Evolutionary conservation across 23 tunicate species (phyloP).

Genomic region (Ciona savignyi): DNA sequence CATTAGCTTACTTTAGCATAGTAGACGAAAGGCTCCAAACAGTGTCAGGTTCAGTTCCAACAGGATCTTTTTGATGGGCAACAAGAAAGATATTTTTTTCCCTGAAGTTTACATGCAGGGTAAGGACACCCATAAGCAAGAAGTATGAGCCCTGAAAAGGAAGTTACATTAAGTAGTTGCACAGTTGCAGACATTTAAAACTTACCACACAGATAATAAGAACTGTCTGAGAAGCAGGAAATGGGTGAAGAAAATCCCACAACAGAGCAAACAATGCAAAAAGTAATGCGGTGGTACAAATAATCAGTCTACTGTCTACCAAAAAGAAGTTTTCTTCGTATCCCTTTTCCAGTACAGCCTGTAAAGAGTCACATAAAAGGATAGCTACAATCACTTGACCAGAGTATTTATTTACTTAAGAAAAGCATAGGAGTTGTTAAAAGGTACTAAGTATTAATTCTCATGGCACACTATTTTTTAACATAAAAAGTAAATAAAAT

Average conservation of each 20-base stretch:
- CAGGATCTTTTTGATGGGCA: constrained; percentile 77
- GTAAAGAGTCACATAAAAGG: neutral
- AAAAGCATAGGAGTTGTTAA: no score
- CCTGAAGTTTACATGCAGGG: constrained; percentile 46
- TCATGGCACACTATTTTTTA: no score
- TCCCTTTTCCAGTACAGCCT: constrained; percentile 64
- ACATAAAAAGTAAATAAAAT: no score
- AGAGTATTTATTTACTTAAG: no score
- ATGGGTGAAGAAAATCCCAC: constrained; percentile 89
- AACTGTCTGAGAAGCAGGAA: constrained; percentile 79
- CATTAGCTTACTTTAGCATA: neutral
- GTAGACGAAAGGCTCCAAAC: constrained; percentile 86
- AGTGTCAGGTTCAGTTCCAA: constrained; percentile 82
- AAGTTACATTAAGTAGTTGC: neutral
- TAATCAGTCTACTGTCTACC: constrained; percentile 64
- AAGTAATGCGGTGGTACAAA: constrained; percentile 72
- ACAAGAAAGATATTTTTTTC: constrained; percentile 81
- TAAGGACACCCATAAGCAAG: constrained; percentile 76
- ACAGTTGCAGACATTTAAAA: no score
- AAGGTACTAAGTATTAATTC: no score
- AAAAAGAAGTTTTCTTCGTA: constrained; percentile 72
- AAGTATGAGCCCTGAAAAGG: constrained; percentile 57
- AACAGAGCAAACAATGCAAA: constrained; percentile 76
- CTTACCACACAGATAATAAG: constrained; percentile 81
- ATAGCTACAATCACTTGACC: no score